Percentiles rank a stretch among this genome's conserved stretches.
These are phyloP conservation scores for Aythya fuligula DNA, from an alignment of 2,797 vertebrate genomes.

Conservation along the genomic window DNA sequence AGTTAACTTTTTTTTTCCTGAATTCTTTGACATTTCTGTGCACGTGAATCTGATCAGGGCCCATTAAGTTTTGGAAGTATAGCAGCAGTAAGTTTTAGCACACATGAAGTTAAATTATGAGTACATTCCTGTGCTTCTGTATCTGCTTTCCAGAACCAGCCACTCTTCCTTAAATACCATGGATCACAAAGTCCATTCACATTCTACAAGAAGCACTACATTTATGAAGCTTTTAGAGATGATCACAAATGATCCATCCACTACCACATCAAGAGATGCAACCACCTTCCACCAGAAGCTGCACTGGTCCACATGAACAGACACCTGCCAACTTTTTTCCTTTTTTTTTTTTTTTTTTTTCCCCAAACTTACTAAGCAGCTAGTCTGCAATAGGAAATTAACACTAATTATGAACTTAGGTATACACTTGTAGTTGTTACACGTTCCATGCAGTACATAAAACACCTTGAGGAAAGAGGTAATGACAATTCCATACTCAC, in stretches of 20 bases:
- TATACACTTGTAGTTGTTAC: rapidly evolving
- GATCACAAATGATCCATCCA: neutral
- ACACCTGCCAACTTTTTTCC: neutral
- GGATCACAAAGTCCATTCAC: neutral
- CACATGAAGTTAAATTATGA: rapidly evolving
- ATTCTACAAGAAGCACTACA: neutral
- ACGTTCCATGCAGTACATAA: no score
- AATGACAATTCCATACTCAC: conserved; percentile 83
- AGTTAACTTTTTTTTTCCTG: neutral
- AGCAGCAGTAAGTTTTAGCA: neutral
- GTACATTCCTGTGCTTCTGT: neutral
- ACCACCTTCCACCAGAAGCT: neutral
- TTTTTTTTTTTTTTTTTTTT: no score
- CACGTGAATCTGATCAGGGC: neutral
- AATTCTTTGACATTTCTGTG: neutral
- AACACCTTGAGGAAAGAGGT: neutral
- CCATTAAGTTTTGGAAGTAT: neutral
- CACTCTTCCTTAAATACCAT: neutral
- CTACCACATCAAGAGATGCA: neutral
- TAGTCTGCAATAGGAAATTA: neutral
- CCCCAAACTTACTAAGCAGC: neutral
- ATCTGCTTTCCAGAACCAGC: neutral
- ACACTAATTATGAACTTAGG: neutral
- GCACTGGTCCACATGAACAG: neutral
- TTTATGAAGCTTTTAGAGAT: rapidly evolving